Evolutionary conservation across 2,113 vertebrate species (phyloP).

Genomic region (Brachionichthys hirsutus): DNA sequence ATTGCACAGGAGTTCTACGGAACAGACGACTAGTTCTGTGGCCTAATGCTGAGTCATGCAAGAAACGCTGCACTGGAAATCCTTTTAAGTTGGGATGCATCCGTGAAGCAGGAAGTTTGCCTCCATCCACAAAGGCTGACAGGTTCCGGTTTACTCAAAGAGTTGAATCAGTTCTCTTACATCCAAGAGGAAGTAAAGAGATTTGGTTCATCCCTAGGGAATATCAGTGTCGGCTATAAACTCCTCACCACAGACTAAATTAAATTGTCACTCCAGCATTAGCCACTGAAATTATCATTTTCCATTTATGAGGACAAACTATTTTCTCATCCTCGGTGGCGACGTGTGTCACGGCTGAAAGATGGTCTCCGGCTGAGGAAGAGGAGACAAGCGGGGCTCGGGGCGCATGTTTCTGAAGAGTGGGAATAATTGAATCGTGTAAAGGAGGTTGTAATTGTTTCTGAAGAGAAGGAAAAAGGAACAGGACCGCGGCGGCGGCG

Average conservation of each 20-base stretch:
- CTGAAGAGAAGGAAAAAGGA: constrained; percentile 37
- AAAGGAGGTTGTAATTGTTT: constrained; percentile 66
- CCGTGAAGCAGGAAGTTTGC: background rate
- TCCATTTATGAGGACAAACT: constrained; percentile 40
- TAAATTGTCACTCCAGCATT: constrained; percentile 67
- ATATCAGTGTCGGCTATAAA: constrained; percentile 27
- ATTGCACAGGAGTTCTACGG: no score
- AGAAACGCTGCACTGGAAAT: no score
- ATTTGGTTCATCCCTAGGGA: constrained; percentile 16
- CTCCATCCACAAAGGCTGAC: constrained; percentile 13
- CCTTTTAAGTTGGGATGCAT: no score
- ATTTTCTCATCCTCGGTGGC: constrained; percentile 39
- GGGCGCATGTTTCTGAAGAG: constrained; percentile 40
- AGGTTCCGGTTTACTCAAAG: constrained; percentile 26
- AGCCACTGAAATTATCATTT: constrained; percentile 59
- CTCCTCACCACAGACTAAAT: constrained; percentile 45
- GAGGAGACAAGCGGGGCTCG: constrained; percentile 44
- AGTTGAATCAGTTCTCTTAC: constrained; percentile 18
- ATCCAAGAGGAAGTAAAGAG: constrained; percentile 16
- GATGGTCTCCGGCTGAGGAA: constrained; percentile 48
- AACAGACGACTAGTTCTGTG: no score
- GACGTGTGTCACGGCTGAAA: constrained; percentile 52
- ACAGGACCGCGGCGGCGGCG: background rate
- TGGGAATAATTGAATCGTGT: constrained; percentile 69
- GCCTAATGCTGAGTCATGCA: no score